Evolutionary conservation across 2,113 vertebrate genomes (phyloP), one percentile per base, ranked within the genome.

Genomic region (Lontra canadensis): DNA sequence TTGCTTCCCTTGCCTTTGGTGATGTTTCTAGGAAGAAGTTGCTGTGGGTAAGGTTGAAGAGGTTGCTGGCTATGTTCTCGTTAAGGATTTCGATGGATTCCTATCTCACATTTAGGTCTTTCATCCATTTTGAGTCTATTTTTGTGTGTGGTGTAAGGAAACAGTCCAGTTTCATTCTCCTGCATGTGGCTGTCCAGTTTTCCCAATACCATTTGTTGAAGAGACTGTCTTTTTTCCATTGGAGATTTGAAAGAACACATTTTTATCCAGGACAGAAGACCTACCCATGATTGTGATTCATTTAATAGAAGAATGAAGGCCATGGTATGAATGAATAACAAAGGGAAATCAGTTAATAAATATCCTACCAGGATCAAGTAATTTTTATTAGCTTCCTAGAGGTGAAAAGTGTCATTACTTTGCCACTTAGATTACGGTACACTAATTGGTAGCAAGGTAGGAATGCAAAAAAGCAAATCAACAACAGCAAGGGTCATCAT

Each of bases 311-410:
- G 59, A 93, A 59, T 82, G 83, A 78, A 78, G 31, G 55, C 44
- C 36, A 18, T 85, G 47, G 23, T 47, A 39, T 63, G 29, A 4
- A 73, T 80, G 42, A 59, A 49, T 57, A 76, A 83, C 11, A 26
- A 88, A 85, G 49, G 80, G 67, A 73, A 49, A 23, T 42, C 39
- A 81, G 63, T 74, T 74, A 39, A 29, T 84, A 86, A 86, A 42
- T 57, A 65, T 78, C 44, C 61, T 57, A 39, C 14, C 26, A 10
- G 36, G 49, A 39, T 79, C 49, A 78, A 63, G 39, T 87, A 9
- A 82, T 63, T 87, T 73, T 97, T 94, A 79, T 44, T 93, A 83
- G n/a, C 29, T 79, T 90, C 26, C 25, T 23, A 57, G 42, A 65
- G 17, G 34, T 69, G 36, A 96, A 90, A 36, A 29, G 4, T 15